Base-by-base conservation (phyloP, 2,888 invertebrate species). In the Hofmannophila pseudospretella region DNA sequence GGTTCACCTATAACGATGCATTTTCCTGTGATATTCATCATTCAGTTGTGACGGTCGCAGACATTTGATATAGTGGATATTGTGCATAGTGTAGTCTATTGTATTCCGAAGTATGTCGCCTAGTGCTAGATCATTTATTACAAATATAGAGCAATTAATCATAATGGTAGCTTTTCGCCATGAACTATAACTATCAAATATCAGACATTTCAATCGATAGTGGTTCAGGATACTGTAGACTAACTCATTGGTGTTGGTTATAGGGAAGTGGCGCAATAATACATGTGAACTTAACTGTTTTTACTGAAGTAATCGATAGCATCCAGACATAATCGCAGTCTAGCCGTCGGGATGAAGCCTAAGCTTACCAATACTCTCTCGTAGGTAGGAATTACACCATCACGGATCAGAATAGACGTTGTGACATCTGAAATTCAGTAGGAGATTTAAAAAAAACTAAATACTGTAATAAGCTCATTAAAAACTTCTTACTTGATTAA, bases 251-350 rank as follows among this genome's bases (percentile, higher is more conserved):
- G 8, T 23, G n/a, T 23, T 8, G 7, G 23, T n/a, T 5, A 8
- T 23, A n/a, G 2, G 23, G 28, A 30, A 23, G 34, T 36, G 36
- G 36, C 26, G 39, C n/a, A n/a, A n/a, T n/a, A n/a, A n/a, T n/a
- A n/a, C 44, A 42, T 47, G 35, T 46, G 42, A 41, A 76, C 82
- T 79, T 71, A 82, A 86, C 93, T 91, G 75, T 90, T 91, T 76
- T 89, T 90, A 51, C 92, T 91, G 51, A 93, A 89, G 67, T 90
- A 89, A 63, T 89, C 90, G 45, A 92, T 88, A 41, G 91, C 90
- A 55, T 93, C 92, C 39, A 93, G 78, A 37, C 91, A 88, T 9
- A 91, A 81, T 40, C 90, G 89, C 20, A 93, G 74, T 53, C 91
- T 88, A 38, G 89, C 81, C 26, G 89, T 89, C 19, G 91, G 90